These are phyloP conservation scores for Microtus oregoni DNA, from an alignment of 2,113 vertebrate genomes.

Conservation along the genomic window DNA sequence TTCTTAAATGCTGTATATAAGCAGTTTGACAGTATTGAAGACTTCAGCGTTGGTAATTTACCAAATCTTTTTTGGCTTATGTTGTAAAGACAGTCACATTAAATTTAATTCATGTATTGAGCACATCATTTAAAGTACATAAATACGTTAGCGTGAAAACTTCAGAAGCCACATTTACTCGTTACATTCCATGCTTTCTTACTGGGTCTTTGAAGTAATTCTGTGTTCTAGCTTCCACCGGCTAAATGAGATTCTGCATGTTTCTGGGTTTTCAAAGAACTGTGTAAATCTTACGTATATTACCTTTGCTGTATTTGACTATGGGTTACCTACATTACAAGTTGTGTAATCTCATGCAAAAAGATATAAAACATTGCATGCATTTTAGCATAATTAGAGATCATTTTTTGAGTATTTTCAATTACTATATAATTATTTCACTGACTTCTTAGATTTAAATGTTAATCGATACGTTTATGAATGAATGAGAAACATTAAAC, in stretches of 20 bases:
- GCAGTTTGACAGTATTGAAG: background rate
- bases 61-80: background rate
- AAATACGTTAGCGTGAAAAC: background rate
- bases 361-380: background rate
- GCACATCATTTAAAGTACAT: background rate
- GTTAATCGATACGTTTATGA: background rate
- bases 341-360: background rate
- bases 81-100: background rate
- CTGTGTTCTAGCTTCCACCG: background rate
- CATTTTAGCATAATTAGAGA: background rate
- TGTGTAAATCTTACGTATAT: background rate
- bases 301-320: background rate
- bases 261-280: conserved; percentile 26
- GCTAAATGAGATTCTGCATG: background rate
- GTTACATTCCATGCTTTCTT: background rate
- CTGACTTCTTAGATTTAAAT: background rate
- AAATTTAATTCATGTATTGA: background rate
- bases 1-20: background rate
- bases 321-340: background rate
- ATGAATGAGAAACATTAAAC: conserved; percentile 8
- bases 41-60: conserved; percentile 6
- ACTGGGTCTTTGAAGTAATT: background rate
- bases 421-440: background rate
- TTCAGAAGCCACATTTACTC: background rate
- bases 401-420: conserved; percentile 22